Evolutionary conservation across 2,888 invertebrate genomes (phyloP).

Genomic region (Tholera decimalis): DNA sequence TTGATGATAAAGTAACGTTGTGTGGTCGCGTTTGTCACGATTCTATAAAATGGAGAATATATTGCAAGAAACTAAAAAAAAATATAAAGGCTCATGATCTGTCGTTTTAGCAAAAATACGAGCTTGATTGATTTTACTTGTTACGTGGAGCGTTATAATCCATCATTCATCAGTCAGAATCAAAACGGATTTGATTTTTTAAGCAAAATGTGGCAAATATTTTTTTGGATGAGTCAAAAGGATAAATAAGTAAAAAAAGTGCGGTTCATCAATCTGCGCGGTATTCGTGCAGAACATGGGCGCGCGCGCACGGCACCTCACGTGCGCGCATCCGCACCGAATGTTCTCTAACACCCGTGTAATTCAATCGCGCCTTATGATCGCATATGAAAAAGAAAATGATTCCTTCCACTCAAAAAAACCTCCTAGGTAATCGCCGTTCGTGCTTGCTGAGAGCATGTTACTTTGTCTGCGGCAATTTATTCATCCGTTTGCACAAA

Average conservation of each 20-base stretch:
- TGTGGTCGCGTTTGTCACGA: slow-evolving; percentile 51
- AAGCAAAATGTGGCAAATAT: slow-evolving; percentile 30
- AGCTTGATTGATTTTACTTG: slow-evolving; percentile 49
- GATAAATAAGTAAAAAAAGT: slow-evolving; percentile 52
- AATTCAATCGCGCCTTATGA: slow-evolving; percentile 76
- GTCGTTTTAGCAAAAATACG: slow-evolving; percentile 14
- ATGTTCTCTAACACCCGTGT: slow-evolving; percentile 81
- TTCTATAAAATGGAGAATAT: slow-evolving; percentile 19
- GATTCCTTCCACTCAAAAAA: slow-evolving; percentile 67
- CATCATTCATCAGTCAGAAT: slow-evolving; percentile 49
- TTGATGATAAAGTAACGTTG: slow-evolving; percentile 63
- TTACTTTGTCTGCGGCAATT: slow-evolving; percentile 60
- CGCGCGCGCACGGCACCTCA: slow-evolving; percentile 66
- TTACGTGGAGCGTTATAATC: slow-evolving; percentile 5
- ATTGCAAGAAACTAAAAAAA: slow-evolving; percentile 19
- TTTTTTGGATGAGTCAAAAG: slow-evolving; percentile 45
- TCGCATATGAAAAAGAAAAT: slow-evolving; percentile 67
- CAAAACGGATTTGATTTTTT: slow-evolving; percentile 35
- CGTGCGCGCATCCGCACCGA: slow-evolving; percentile 73
- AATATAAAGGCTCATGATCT: slow-evolving; percentile 20
- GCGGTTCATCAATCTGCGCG: slow-evolving; percentile 68
- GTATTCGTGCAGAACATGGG: slow-evolving; percentile 64
- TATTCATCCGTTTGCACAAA: slow-evolving; percentile 61
- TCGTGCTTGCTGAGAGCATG: slow-evolving; percentile 64
- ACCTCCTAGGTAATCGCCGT: slow-evolving; percentile 61